Evolutionary conservation across 2,113 vertebrate genomes (phyloP).

Genomic region (Speoplatyrhinus poulsoni): DNA sequence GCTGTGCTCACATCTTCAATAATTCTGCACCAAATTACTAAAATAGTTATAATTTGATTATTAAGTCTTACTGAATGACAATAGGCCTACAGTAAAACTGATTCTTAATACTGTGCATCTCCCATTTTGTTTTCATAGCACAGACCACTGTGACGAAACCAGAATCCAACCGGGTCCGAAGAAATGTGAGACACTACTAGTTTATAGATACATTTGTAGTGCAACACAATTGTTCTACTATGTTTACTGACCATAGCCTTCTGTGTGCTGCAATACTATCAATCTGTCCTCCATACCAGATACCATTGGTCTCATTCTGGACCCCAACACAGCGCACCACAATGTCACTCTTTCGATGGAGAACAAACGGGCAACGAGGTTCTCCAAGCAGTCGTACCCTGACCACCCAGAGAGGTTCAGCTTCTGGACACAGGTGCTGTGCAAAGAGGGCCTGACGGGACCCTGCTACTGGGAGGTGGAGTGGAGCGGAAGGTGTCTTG

Average conservation of each 20-base stretch:
- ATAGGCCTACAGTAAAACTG: too few relatives aligned
- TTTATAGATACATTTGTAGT: neutral
- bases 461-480: conserved; percentile 67
- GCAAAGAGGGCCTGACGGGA: conserved; percentile 41
- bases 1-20: neutral
- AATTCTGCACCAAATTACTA: too few relatives aligned
- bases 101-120: too few relatives aligned
- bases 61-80: too few relatives aligned
- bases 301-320: conserved; percentile 41
- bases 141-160: conserved; percentile 53
- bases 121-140: conserved; percentile 31
- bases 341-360: conserved; percentile 46
- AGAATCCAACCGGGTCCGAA: conserved; percentile 52
- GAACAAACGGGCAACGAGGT: conserved; percentile 42
- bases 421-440: conserved; percentile 60
- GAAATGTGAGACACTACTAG: conserved; percentile 56
- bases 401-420: conserved; percentile 55
- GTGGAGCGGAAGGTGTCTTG: conserved; percentile 40
- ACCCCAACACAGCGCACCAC: conserved; percentile 63
- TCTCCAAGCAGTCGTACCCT: conserved; percentile 28
- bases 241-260: neutral
- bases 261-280: neutral
- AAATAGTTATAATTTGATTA: too few relatives aligned
- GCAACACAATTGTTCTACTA: neutral
- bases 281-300: conserved; percentile 34